These are phyloP conservation scores for Sussaba pulchella DNA, from an alignment of 2,888 invertebrate genomes.

Conservation along the genomic window DNA sequence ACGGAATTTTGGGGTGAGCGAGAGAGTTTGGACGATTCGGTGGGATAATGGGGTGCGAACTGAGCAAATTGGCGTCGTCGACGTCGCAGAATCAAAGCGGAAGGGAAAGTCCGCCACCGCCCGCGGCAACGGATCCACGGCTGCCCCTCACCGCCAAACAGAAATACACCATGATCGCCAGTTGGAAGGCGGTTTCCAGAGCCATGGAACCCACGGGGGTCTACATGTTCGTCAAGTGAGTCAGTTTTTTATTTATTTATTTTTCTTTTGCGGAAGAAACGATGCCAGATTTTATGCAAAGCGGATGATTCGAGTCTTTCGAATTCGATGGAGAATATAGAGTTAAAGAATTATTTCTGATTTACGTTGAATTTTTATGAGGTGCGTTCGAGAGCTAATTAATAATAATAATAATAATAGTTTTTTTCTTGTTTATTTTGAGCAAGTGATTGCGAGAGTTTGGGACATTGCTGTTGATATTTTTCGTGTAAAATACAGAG, in stretches of 20 bases:
- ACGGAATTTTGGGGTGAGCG: neutral
- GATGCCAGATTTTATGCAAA: too few relatives aligned
- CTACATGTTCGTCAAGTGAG: slow-evolving; percentile 96
- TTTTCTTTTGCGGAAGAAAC: neutral
- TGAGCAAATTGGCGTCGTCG: slow-evolving; percentile 89
- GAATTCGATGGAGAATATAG: too few relatives aligned
- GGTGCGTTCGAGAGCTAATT: too few relatives aligned
- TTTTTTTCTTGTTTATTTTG: too few relatives aligned
- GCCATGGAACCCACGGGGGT: slow-evolving; percentile 96
- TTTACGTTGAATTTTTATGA: too few relatives aligned
- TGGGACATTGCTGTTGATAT: too few relatives aligned
- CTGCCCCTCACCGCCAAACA: slow-evolving; percentile 94
- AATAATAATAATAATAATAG: too few relatives aligned
- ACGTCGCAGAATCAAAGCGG: slow-evolving; percentile 84
- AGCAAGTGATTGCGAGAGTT: too few relatives aligned
- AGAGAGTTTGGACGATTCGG: neutral
- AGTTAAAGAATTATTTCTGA: too few relatives aligned
- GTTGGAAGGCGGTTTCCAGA: slow-evolving; percentile 95
- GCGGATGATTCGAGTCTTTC: too few relatives aligned
- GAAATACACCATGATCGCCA: slow-evolving; percentile 94
- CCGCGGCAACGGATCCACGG: slow-evolving; percentile 90
- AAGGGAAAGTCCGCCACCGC: slow-evolving; percentile 87
- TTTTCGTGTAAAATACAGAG: too few relatives aligned
- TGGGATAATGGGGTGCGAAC: slow-evolving; percentile 90
- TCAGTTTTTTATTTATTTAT: slow-evolving; percentile 72